Evolutionary conservation across 2,888 invertebrate genomes (phyloP).

Genomic region (Yponomeuta malinellus): DNA sequence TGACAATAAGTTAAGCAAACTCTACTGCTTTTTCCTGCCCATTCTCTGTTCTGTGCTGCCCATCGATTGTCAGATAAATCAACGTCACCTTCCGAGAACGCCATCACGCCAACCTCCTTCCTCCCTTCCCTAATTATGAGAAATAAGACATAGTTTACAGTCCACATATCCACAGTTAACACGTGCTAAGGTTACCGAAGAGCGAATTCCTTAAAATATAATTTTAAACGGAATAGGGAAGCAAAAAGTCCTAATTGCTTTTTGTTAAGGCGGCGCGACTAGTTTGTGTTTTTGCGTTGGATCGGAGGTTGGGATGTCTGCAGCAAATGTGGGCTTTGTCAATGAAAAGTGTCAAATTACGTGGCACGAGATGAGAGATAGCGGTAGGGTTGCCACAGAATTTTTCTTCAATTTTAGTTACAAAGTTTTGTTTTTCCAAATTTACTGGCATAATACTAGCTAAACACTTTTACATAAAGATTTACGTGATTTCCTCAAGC

Average conservation of each 20-base stretch:
- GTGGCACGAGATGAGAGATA: constrained; percentile 69
- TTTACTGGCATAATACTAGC: too few relatives aligned
- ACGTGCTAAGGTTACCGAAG: constrained; percentile 48
- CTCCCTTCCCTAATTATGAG: constrained; percentile 62
- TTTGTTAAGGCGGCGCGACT: constrained; percentile 42
- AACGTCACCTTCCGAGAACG: constrained; percentile 1
- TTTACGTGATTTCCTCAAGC: too few relatives aligned
- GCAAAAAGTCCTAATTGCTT: constrained; percentile 71
- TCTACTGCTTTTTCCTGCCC: too few relatives aligned
- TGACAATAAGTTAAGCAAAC: too few relatives aligned
- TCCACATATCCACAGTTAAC: constrained; percentile 60
- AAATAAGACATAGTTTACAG: constrained; percentile 69
- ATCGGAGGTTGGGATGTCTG: constrained; percentile 40
- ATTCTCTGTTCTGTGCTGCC: neutral
- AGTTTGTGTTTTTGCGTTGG: constrained; percentile 54
- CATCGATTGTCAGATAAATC: neutral
- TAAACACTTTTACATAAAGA: too few relatives aligned
- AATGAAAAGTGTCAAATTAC: constrained; percentile 75
- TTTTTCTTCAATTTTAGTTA: too few relatives aligned
- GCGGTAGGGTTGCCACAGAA: constrained; percentile 42
- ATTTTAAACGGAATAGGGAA: constrained; percentile 51
- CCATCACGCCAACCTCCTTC: neutral
- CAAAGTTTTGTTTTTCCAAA: too few relatives aligned
- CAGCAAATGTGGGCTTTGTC: constrained; percentile 73
- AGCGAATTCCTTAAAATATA: constrained; percentile 62